phyloP scores from a whole-genome alignment of 2,888 invertebrate genomes.

The Philaethria dido region DNA sequence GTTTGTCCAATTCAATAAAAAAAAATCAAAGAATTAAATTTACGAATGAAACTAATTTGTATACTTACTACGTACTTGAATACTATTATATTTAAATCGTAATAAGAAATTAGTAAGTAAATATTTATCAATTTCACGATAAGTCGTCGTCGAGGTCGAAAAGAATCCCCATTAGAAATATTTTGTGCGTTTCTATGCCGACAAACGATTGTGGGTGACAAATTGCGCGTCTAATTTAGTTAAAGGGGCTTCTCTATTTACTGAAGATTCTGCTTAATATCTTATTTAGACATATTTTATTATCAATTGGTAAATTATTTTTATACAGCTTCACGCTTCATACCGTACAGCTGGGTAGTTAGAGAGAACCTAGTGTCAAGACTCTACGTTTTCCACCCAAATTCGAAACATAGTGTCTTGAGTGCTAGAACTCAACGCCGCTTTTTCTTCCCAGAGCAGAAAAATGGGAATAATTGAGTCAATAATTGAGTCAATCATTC shows the following conservation, averaged over 20 bases:
- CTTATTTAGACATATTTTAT: background rate
- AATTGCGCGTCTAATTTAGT: slow-evolving; percentile 40
- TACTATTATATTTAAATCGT: background rate
- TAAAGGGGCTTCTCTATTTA: slow-evolving; percentile 26
- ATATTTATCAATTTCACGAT: slow-evolving; percentile 26
- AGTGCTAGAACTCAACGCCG: no score
- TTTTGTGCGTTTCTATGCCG: slow-evolving; percentile 26
- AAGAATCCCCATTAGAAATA: slow-evolving; percentile 25
- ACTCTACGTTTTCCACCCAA: no score
- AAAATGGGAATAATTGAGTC: no score
- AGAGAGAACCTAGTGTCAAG: no score
- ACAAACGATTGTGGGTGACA: slow-evolving; percentile 36
- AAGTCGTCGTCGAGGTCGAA: slow-evolving; percentile 17
- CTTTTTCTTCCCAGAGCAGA: no score
- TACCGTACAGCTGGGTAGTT: no score
- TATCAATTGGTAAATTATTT: background rate
- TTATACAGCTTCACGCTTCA: no score
- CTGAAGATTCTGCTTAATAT: background rate
- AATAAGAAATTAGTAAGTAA: slow-evolving; percentile 28
- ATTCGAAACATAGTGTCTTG: no score
- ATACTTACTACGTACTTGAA: no score
- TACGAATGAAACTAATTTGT: background rate
- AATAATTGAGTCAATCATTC: no score
- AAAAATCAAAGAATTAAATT: background rate
- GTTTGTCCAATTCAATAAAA: background rate